Evolutionary conservation across 1,140 invertebrate genomes (phyloP), one percentile per base, ranked within the genome.

Genomic region (Globodera ellingtonae): DNA sequence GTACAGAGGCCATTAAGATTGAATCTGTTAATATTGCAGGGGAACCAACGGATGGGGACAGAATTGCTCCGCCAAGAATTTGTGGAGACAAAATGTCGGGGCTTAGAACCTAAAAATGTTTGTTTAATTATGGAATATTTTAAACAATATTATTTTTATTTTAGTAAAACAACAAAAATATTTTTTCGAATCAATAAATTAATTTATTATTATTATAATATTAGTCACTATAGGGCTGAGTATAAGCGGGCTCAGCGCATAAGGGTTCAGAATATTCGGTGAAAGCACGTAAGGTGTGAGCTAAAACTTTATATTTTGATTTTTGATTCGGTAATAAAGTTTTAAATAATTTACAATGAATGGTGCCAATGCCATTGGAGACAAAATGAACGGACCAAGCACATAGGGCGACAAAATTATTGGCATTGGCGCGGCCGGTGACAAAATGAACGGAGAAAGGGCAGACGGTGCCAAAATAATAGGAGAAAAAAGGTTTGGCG

Each of bases 211-310:
- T 35, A 35, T 35, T 35, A 24, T 24, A 52, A 52, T 52, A 52
- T 52, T 52, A 52, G 5, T 35, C 9, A 85, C 84, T 6, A 80
- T 62, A n/a, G 84, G 84, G n/a, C 74, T 81, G 47, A 86, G 79
- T 71, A 86, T 85, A 21, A 86, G 71, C 6, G 85, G 85, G 67
- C 65, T 73, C 35, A 86, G 56, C 15, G 85, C 84, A 70, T 88
- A 86, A 18, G 86, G 86, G 69, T 87, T 89, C 24, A 87, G 70
- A 56, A 87, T 82, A 70, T 88, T 87, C 13, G 86, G 86, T 18
- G 87, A 87, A 13, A 87, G 78, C 18, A 86, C 84, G 75, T 87
- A 87, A 35, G 84, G 82, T 56, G 67, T 69, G 18, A 84, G 56
- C 79, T 82, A n/a, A 47, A 67, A 66, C 46, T 78, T 21, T 50